These are phyloP conservation scores for Microcebus lehilahytsara DNA, from an alignment of 2,113 vertebrate species.

Conservation along the genomic window DNA sequence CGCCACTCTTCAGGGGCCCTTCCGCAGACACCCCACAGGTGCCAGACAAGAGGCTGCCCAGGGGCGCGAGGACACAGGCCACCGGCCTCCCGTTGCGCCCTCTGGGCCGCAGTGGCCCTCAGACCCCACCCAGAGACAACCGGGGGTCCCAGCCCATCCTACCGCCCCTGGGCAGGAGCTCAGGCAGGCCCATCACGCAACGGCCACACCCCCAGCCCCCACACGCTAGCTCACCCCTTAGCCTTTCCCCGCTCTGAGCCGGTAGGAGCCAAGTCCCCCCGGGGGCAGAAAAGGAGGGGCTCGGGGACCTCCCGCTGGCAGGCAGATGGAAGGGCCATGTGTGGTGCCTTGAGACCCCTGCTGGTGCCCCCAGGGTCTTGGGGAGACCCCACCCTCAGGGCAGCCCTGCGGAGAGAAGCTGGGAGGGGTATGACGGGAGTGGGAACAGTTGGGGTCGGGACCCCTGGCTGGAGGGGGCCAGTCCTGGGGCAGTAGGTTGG, in stretches of 20 bases:
- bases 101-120: neutral
- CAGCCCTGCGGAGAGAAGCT: neutral
- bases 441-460: accelerated
- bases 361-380: neutral
- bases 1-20: accelerated
- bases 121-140: neutral
- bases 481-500: neutral
- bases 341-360: too few relatives aligned
- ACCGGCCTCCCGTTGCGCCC: accelerated
- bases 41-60: accelerated
- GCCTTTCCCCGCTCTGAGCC: accelerated
- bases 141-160: too few relatives aligned
- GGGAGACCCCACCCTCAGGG: neutral
- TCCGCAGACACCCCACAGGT: accelerated
- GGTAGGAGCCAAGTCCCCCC: accelerated
- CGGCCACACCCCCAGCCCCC: neutral
- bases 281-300: neutral
- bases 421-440: neutral
- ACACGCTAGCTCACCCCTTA: accelerated
- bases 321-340: too few relatives aligned
- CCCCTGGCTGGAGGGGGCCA: neutral
- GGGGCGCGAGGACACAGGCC: neutral
- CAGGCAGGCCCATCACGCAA: neutral
- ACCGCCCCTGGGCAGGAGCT: neutral
- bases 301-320: too few relatives aligned